A percentile compares a stretch with the other conserved stretches of the same genome.
phyloP scores from a whole-genome alignment of 2,113 vertebrate genomes.

The Meriones unguiculatus region DNA sequence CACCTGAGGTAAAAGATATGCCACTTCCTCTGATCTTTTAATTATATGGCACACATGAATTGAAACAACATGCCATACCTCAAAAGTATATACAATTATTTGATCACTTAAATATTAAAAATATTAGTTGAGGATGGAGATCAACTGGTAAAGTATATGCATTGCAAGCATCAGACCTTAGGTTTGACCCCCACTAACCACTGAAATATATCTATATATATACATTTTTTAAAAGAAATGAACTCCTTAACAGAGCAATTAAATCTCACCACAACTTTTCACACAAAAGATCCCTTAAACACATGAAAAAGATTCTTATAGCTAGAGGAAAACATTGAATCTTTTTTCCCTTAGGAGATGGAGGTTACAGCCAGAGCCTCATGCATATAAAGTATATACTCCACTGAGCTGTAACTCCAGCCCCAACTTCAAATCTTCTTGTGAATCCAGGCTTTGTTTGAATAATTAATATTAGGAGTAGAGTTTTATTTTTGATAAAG shows the following conservation, averaged over 20 bases:
- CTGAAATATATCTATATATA: no score
- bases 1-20: not conserved
- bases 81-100: not conserved
- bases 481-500: conserved; percentile 61
- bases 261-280: conserved; percentile 46
- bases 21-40: not conserved
- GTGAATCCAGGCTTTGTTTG: conserved; percentile 10
- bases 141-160: not conserved
- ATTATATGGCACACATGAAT: not conserved
- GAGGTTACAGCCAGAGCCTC: not conserved
- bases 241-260: conserved; percentile 41
- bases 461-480: conserved; percentile 33
- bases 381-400: not conserved
- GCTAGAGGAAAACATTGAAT: not conserved
- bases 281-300: conserved; percentile 24
- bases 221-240: not conserved
- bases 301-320: not conserved
- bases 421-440: conserved; percentile 29
- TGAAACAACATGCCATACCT: not conserved
- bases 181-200: not conserved
- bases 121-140: no score
- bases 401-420: not conserved
- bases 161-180: not conserved
- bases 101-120: not conserved
- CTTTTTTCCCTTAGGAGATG: not conserved